Conservation (phyloP, 2,797 vertebrate species). For the Periparus ater region DNA sequence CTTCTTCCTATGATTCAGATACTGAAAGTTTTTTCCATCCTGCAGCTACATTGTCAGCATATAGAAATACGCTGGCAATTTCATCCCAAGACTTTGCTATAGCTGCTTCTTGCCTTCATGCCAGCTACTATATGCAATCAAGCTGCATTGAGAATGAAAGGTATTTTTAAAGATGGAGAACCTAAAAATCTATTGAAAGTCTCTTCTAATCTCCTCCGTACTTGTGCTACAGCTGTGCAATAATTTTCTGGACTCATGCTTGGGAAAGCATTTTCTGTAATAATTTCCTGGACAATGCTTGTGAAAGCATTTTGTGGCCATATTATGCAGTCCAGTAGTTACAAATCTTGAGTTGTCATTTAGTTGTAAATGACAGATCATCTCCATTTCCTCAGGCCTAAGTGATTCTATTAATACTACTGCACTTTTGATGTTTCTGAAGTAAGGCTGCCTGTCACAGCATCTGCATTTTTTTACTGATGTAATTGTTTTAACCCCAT, state of each 20-base stretch:
- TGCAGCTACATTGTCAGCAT: neutral
- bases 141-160: conserved; percentile 53
- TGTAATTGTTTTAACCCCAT: neutral
- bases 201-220: conserved; percentile 13
- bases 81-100: neutral
- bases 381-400: neutral
- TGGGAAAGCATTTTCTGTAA: conserved; percentile 25
- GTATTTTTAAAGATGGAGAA: conserved; percentile 59
- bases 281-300: conserved; percentile 52
- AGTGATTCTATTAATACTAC: conserved; percentile 19
- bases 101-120: conserved; percentile 29
- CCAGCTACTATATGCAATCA: conserved; percentile 37
- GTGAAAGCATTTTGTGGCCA: conserved; percentile 16
- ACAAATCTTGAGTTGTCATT: neutral
- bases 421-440: neutral
- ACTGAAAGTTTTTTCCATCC: neutral
- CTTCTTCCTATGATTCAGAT: neutral
- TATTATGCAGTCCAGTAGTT: conserved; percentile 28
- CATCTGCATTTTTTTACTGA: neutral
- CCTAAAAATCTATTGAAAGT: conserved; percentile 50
- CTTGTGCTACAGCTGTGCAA: conserved; percentile 55
- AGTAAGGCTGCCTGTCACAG: neutral
- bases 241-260: conserved; percentile 41
- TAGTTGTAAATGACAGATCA: conserved; percentile 45
- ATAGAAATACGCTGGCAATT: neutral